Percentiles rank a stretch among this genome's conserved stretches.
Conservation (phyloP, 2,797 vertebrate species). For the Anguilla anguilla region DNA sequence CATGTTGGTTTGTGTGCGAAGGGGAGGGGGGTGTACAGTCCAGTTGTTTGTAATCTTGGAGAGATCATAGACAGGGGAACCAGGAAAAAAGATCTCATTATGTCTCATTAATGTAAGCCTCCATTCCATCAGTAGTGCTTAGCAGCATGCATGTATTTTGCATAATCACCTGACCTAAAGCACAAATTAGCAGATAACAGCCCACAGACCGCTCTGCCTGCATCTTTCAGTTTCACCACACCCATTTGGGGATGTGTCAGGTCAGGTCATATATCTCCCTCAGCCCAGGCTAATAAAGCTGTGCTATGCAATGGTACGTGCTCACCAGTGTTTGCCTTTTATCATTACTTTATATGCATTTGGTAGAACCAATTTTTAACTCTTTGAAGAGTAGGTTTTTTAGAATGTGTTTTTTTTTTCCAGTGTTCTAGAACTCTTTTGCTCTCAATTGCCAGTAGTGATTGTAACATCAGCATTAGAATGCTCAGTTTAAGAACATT, state of each 20-base stretch:
- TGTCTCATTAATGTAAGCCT: not conserved
- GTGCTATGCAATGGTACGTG: not conserved
- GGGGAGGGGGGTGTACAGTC: too few relatives aligned
- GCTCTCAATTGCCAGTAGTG: not conserved
- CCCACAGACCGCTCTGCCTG: not conserved
- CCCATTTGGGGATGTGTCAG: not conserved
- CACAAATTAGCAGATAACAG: not conserved
- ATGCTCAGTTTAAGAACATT: too few relatives aligned
- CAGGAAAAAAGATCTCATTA: not conserved
- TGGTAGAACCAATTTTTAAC: too few relatives aligned
- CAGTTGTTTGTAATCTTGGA: too few relatives aligned
- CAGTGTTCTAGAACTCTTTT: not conserved
- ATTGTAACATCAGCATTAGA: not conserved
- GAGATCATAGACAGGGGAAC: too few relatives aligned
- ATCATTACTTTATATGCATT: too few relatives aligned
- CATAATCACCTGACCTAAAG: not conserved
- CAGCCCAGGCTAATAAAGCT: not conserved
- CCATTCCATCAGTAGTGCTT: not conserved
- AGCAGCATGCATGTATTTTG: not conserved
- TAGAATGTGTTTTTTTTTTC: too few relatives aligned
- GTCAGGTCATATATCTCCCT: not conserved
- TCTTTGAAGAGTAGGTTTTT: too few relatives aligned
- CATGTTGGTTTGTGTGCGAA: too few relatives aligned
- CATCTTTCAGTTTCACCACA: not conserved
- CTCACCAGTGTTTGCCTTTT: too few relatives aligned